Percentiles rank a stretch among this genome's conserved stretches.
Evolutionary conservation across 2,888 invertebrate species (phyloP).

Genomic region (Nomada fucata): DNA sequence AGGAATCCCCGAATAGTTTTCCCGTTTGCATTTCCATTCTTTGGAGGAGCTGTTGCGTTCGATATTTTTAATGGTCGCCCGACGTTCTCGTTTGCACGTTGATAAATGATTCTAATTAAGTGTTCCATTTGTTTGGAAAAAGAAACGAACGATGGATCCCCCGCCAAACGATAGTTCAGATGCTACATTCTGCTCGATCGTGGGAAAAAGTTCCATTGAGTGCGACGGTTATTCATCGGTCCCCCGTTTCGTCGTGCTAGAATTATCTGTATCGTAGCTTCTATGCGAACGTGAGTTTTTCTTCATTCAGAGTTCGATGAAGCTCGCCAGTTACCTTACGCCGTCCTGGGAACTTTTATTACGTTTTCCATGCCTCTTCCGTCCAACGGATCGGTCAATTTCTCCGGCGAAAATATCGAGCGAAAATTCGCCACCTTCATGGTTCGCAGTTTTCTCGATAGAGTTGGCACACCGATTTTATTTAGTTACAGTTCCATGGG

Average conservation of each 20-base stretch:
- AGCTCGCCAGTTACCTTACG: no score
- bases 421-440: neutral
- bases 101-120: neutral
- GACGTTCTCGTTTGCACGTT: neutral
- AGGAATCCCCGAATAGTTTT: neutral
- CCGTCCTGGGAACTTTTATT: neutral
- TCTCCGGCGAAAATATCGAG: neutral
- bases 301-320: no score
- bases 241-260: neutral
- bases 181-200: neutral
- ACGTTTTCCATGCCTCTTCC: neutral
- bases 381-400: neutral
- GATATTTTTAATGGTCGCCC: conserved; percentile 12
- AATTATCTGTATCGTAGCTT: neutral
- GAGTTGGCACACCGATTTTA: neutral
- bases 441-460: neutral
- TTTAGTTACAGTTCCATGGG: neutral
- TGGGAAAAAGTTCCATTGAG: neutral
- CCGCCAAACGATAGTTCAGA: neutral
- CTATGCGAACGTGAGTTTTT: neutral
- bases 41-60: neutral
- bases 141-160: no score
- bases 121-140: neutral
- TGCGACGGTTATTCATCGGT: neutral
- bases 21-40: neutral